Conservation (phyloP, 2,113 vertebrate species). For the Hystrix cristata region DNA sequence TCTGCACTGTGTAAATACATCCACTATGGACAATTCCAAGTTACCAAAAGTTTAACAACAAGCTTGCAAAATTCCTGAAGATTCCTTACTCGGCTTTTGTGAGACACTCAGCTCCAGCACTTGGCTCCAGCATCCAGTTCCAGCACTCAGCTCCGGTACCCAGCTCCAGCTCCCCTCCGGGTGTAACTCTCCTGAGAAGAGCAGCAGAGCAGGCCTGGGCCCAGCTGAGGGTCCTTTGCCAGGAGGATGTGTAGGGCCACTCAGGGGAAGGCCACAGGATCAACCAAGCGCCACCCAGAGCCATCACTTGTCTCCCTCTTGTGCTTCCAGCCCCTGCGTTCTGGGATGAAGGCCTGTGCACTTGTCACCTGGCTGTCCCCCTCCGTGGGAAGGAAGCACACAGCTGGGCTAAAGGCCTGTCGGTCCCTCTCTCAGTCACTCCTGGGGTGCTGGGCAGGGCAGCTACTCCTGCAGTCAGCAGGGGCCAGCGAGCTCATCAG, state of each 20-base stretch:
- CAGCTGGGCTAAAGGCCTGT: background rate
- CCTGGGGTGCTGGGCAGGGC: background rate
- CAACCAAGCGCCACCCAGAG: background rate
- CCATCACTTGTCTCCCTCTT: background rate
- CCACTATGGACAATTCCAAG: background rate
- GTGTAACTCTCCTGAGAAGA: background rate
- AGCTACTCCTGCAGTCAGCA: background rate
- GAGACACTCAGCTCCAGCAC: background rate
- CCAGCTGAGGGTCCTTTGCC: background rate
- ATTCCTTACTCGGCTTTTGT: background rate
- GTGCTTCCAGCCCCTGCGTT: background rate
- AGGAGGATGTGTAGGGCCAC: background rate
- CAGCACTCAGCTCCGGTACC: background rate
- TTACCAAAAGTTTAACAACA: slow-evolving; percentile 20
- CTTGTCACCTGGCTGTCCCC: background rate
- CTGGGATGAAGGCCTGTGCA: background rate
- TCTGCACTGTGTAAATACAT: background rate
- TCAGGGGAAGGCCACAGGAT: background rate
- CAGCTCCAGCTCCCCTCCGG: background rate
- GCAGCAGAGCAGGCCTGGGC: background rate
- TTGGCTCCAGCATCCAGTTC: background rate
- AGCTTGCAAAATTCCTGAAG: background rate
- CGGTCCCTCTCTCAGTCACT: background rate
- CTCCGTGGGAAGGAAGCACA: background rate
- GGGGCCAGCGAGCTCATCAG: background rate